Conservation (phyloP, 2,888 invertebrate species). For the Marasmarcha lunaedactyla region DNA sequence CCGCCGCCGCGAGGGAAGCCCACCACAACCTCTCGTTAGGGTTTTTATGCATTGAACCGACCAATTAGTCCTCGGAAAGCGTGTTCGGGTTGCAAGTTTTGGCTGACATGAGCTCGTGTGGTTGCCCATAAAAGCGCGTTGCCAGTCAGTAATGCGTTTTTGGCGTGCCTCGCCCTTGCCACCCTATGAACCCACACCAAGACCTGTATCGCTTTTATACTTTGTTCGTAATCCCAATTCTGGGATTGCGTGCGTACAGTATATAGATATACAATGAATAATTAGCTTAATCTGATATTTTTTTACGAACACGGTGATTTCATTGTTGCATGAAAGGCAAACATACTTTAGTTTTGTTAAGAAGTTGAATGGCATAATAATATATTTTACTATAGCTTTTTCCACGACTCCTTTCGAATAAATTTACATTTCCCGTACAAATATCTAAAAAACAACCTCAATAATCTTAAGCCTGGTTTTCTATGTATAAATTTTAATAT, state of each 20-base stretch:
- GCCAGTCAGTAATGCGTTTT: constrained; percentile 57
- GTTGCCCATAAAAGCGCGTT: constrained; percentile 60
- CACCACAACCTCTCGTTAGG: constrained; percentile 9
- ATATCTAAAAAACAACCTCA: too few species aligned
- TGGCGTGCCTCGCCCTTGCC: constrained; percentile 57
- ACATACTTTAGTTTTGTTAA: neutral
- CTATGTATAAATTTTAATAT: too few species aligned
- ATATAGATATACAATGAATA: constrained; percentile 50
- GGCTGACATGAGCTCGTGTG: constrained; percentile 49
- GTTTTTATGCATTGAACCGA: constrained; percentile 54
- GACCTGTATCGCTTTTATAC: constrained; percentile 46
- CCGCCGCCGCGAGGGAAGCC: constrained; percentile 33
- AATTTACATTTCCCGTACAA: too few species aligned
- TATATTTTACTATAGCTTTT: too few species aligned
- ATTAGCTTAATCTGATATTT: constrained; percentile 54
- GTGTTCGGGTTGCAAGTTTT: constrained; percentile 56
- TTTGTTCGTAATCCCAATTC: constrained; percentile 48
- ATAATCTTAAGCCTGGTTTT: too few species aligned
- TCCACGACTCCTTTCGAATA: too few species aligned
- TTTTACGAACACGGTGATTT: constrained; percentile 49
- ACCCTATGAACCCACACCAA: constrained; percentile 48
- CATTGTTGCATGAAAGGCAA: constrained; percentile 41
- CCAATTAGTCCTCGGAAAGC: constrained; percentile 61
- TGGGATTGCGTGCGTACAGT: constrained; percentile 54
- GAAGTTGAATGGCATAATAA: too few species aligned